Percentiles rank a stretch among this genome's conserved stretches.
Conservation (phyloP, 2,113 vertebrate genomes). For the Pipa parva region DNA sequence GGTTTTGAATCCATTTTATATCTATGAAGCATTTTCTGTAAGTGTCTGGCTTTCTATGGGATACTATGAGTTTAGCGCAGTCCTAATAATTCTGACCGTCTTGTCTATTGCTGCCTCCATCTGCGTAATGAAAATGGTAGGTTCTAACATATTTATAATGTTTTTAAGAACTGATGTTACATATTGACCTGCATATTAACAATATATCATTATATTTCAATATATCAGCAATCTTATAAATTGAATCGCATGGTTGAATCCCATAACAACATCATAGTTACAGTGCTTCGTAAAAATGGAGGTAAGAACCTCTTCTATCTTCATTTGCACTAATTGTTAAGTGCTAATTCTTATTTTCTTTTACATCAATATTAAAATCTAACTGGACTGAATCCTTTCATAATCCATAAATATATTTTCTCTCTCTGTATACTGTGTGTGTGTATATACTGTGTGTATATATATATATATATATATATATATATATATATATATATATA, state of each 20-base stretch:
- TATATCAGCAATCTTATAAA: slow-evolving; percentile 70
- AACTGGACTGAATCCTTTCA: too few relatives aligned
- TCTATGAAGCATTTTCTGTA: slow-evolving; percentile 72
- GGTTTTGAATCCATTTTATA: slow-evolving; percentile 73
- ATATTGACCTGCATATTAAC: too few relatives aligned
- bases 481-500: too few relatives aligned
- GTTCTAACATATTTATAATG: slow-evolving; percentile 21
- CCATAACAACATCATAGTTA: slow-evolving; percentile 62
- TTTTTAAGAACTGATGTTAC: not conserved
- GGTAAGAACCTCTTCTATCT: slow-evolving; percentile 50
- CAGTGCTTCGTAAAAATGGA: slow-evolving; percentile 59
- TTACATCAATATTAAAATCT: too few relatives aligned
- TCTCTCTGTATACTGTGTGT: too few relatives aligned
- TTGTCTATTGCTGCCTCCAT: slow-evolving; percentile 63
- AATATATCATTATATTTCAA: slow-evolving; percentile 15
- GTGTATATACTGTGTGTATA: too few relatives aligned
- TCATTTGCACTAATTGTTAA: not conserved
- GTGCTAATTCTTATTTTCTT: too few relatives aligned
- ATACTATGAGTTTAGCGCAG: slow-evolving; percentile 64
- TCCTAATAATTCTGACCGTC: slow-evolving; percentile 68
- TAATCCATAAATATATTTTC: too few relatives aligned
- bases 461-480: too few relatives aligned
- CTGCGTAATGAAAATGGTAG: slow-evolving; percentile 67
- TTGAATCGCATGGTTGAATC: slow-evolving; percentile 67
- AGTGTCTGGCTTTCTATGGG: slow-evolving; percentile 71